Conservation (phyloP, 2,888 invertebrate species). For the Salpingus planirostris region DNA sequence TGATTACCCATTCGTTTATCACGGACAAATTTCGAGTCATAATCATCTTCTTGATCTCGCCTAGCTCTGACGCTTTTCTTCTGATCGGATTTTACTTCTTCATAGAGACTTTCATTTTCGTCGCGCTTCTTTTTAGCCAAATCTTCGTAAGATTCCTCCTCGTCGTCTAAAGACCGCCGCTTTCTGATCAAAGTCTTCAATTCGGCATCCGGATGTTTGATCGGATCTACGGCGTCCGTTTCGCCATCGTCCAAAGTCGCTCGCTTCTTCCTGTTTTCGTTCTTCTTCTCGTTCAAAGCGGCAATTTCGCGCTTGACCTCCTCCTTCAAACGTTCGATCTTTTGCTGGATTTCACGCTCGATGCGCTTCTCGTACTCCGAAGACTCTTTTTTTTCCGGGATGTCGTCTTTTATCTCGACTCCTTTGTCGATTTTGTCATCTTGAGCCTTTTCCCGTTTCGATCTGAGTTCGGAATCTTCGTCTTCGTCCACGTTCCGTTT, state of each 20-base stretch:
- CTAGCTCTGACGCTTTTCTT: too few species aligned
- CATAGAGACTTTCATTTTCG: too few species aligned
- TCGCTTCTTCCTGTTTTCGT: conserved; percentile 23
- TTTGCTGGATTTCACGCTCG: conserved; percentile 24
- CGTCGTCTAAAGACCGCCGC: too few species aligned
- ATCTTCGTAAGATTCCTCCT: too few species aligned
- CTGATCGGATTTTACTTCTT: too few species aligned
- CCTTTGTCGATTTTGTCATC: too few species aligned
- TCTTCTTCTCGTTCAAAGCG: conserved; percentile 9
- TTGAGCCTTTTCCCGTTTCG: conserved; percentile 1
- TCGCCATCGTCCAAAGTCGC: conserved; percentile 30
- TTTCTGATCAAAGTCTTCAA: conserved; percentile 27
- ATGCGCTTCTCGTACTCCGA: conserved; percentile 23
- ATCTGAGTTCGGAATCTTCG: conserved; percentile 1
- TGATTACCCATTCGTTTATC: too few species aligned
- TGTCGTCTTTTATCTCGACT: too few species aligned
- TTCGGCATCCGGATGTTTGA: conserved; percentile 21
- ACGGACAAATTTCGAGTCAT: too few species aligned
- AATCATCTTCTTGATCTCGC: too few species aligned
- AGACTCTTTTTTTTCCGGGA: background rate
- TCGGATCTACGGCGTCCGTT: conserved; percentile 30
- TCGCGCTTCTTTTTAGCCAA: too few species aligned
- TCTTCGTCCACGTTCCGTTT: too few species aligned
- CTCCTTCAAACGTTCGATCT: conserved; percentile 27
- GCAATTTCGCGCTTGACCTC: conserved; percentile 28